Conservation (phyloP, 2,888 invertebrate genomes). For the Heliothis peltigera region DNA sequence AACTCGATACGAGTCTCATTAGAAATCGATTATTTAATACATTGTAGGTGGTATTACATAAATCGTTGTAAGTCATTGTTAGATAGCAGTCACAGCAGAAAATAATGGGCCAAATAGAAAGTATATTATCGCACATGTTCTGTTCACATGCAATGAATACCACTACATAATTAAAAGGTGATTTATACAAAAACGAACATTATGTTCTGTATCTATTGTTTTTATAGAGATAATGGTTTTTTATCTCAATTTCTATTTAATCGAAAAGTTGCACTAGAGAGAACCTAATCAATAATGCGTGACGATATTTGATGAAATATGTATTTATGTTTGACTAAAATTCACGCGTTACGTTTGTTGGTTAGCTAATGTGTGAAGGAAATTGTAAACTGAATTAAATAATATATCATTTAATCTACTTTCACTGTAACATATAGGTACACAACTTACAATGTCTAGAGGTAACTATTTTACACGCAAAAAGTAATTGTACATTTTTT, state of each 20-base stretch:
- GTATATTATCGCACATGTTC: constrained; percentile 65
- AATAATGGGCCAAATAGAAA: constrained; percentile 74
- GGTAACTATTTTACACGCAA: constrained; percentile 71
- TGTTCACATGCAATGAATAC: constrained; percentile 67
- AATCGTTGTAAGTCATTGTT: constrained; percentile 68
- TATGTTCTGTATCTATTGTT: constrained; percentile 55
- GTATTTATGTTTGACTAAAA: not conserved
- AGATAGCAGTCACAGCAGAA: constrained; percentile 61
- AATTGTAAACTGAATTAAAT: constrained; percentile 42
- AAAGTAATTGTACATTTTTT: constrained; percentile 71
- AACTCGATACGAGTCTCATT: constrained; percentile 60
- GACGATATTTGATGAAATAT: not conserved
- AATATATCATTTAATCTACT: constrained; percentile 47
- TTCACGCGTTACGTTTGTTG: not conserved
- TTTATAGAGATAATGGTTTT: constrained; percentile 32
- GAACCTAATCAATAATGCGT: not conserved
- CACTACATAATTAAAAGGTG: constrained; percentile 60
- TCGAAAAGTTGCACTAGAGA: not conserved
- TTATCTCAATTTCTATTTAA: constrained; percentile 42
- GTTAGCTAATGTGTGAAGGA: constrained; percentile 26
- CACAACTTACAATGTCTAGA: constrained; percentile 54
- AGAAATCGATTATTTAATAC: constrained; percentile 70
- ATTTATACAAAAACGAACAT: constrained; percentile 52
- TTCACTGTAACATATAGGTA: constrained; percentile 59
- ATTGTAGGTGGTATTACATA: constrained; percentile 69